Base-by-base conservation (phyloP, 2,797 vertebrate species). In the Ataeniobius toweri region DNA sequence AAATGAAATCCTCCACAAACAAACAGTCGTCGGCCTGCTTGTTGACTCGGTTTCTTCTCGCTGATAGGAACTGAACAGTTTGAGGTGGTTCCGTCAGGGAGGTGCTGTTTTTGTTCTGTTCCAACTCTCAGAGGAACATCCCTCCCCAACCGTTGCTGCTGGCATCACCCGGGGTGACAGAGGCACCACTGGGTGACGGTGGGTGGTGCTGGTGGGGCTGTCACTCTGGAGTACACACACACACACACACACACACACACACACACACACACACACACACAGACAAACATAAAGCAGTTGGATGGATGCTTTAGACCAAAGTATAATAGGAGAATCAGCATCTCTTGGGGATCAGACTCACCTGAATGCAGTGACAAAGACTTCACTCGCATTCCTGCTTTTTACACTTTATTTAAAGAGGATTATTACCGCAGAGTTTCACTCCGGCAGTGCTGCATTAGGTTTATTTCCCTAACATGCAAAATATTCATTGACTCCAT, bases 151-250 rank as follows among this genome's bases (percentile, higher is more conserved):
- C 22, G 69, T 89, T 76, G 91, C 92, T 92, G 86, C 83, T 89
- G 92, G 92, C 92, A 87, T 91, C 93, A 92, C 93, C 91, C 39
- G 44, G 84, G 82, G 89, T 89, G 88, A 90, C 83, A 79, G 44
- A 84, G 85, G 78, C 90, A 92, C 91, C 88, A 80, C 75, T 88
- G 89, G 90, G 89, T 83, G 85, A 79, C 39, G 72, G 81, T 80
- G 72, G 73, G 73, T 74, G 83, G 65, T 74, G 68, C 59, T 76
- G 72, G 81, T 73, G 56, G 26, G 50, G 36, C 6, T 26, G 73
- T 71, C 76, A 80, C 61, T 76, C 73, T 50, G 36, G 39, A 14
- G 14, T 9, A 12, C 55, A 39, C 74, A 46, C 39, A 69, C 63
- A 41, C 31, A 51, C 18, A 74, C 13, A 26, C 36, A 65, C 73